Percentiles rank a stretch among this genome's conserved stretches.
phyloP scores from a whole-genome alignment of 2,888 invertebrate species.

The Eupeodes latifasciatus region DNA sequence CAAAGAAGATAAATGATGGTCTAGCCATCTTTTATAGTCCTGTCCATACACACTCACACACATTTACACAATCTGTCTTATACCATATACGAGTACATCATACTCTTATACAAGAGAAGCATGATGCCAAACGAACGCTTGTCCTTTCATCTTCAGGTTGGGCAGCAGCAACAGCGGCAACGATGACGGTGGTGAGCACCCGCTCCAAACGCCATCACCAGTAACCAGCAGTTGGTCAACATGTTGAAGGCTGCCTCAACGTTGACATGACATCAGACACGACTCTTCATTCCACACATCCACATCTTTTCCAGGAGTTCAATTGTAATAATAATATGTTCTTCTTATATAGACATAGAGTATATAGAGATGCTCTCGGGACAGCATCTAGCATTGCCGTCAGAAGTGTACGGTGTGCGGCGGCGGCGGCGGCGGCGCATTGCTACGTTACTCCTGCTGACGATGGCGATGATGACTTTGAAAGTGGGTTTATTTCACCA shows the following conservation, averaged over 20 bases:
- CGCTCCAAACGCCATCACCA: constrained; percentile 59
- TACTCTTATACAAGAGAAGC: background rate
- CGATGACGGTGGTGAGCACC: background rate
- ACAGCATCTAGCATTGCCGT: constrained; percentile 2
- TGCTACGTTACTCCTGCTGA: constrained; percentile 26
- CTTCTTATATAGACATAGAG: background rate
- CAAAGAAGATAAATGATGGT: constrained; percentile 76
- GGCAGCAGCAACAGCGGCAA: background rate
- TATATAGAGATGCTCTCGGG: constrained; percentile 1
- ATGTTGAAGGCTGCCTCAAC: constrained; percentile 70
- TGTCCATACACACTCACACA: constrained; percentile 44
- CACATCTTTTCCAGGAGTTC: constrained; percentile 49
- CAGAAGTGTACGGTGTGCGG: constrained; percentile 11
- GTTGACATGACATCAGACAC: constrained; percentile 64
- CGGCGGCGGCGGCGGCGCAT: background rate
- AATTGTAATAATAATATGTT: constrained; percentile 62
- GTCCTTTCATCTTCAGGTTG: constrained; percentile 58
- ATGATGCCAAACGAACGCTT: constrained; percentile 41
- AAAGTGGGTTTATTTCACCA: constrained; percentile 33
- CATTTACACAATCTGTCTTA: background rate
- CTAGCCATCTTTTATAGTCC: constrained; percentile 66
- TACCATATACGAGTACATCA: too few relatives aligned
- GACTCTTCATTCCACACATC: constrained; percentile 54
- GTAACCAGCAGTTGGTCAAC: constrained; percentile 72
- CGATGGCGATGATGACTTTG: constrained; percentile 29